Conservation (phyloP, 2,888 invertebrate species). For the Sicus ferrugineus region DNA sequence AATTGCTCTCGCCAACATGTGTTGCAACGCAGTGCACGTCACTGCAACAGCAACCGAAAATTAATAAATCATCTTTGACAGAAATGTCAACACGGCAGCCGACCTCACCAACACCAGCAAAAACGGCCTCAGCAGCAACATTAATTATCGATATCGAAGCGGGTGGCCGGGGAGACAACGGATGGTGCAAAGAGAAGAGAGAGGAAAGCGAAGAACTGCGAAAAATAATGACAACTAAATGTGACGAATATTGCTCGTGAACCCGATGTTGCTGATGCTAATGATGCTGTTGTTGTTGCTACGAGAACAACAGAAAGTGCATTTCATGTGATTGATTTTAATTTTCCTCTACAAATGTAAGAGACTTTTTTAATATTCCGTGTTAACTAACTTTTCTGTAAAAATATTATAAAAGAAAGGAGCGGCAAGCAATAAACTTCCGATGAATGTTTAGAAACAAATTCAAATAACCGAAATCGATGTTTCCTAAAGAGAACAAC, state of each 20-base stretch:
- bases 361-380: too few species aligned
- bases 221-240: neutral
- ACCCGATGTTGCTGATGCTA: neutral
- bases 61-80: slow-evolving; percentile 17
- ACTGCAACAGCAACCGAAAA: neutral
- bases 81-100: neutral
- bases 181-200: neutral
- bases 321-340: too few species aligned
- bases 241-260: neutral
- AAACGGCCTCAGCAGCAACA: neutral
- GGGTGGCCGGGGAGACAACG: neutral
- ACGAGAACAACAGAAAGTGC: too few species aligned
- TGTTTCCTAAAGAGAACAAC: too few species aligned
- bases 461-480: neutral
- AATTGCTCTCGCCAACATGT: too few species aligned
- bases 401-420: too few species aligned
- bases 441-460: neutral
- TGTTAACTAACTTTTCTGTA: too few species aligned
- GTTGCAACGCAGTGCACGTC: neutral
- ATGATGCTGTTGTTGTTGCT: neutral
- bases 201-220: neutral
- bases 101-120: neutral
- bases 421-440: neutral
- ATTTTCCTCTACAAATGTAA: too few species aligned
- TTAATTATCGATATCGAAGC: neutral